Evolutionary conservation across 1,140 invertebrate genomes (phyloP).

Genomic region (Drosophila navojoa): DNA sequence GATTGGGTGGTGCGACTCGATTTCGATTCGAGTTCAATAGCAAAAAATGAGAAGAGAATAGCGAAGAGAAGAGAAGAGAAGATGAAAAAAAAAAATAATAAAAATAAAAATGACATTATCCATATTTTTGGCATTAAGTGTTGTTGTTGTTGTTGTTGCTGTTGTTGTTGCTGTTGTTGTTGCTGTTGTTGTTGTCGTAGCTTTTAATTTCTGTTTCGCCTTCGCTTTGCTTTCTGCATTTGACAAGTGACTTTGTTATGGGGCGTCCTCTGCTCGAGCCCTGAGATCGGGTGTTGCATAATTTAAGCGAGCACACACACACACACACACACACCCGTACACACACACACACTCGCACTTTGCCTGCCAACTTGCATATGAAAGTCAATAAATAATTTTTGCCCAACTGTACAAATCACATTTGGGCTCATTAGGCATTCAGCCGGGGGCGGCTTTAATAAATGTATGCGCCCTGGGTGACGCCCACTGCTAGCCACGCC

Average conservation of each 20-base stretch:
- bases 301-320: slow-evolving; percentile 53
- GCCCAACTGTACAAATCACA: slow-evolving; percentile 31
- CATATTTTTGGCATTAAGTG: slow-evolving; percentile 80
- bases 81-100: background rate
- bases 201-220: slow-evolving; percentile 67
- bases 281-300: slow-evolving; percentile 44
- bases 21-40: slow-evolving; percentile 55
- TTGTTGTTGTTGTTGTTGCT: slow-evolving; percentile 30
- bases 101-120: slow-evolving; percentile 72
- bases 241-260: slow-evolving; percentile 64
- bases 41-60: slow-evolving; percentile 14
- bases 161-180: slow-evolving; percentile 44
- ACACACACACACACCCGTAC: slow-evolving; percentile 8
- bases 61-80: background rate
- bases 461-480: slow-evolving; percentile 40
- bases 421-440: slow-evolving; percentile 71
- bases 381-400: slow-evolving; percentile 77
- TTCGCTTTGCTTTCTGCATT: slow-evolving; percentile 46
- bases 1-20: slow-evolving; percentile 11
- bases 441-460: slow-evolving; percentile 51
- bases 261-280: background rate
- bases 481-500: slow-evolving; percentile 16
- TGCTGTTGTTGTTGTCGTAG: slow-evolving; percentile 30
- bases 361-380: slow-evolving; percentile 74
- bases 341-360: slow-evolving; percentile 13